Percentiles rank a stretch among this genome's conserved stretches.
phyloP scores from a whole-genome alignment of 2,888 invertebrate genomes.

The Mesoligia furuncula region DNA sequence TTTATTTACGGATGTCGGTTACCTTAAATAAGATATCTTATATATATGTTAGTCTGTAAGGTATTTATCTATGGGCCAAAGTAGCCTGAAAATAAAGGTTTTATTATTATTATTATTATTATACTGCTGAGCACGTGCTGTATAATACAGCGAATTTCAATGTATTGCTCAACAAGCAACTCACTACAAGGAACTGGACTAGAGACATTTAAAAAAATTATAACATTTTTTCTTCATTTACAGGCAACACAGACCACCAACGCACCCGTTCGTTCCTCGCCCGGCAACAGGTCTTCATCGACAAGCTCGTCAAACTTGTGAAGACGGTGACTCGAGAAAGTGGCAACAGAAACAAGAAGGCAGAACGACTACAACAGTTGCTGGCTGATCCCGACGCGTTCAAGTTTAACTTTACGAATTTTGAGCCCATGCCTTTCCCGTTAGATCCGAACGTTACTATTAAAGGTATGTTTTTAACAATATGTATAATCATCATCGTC shows the following conservation, averaged over 20 bases:
- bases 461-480: constrained; percentile 85
- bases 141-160: background rate
- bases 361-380: constrained; percentile 96
- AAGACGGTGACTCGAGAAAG: constrained; percentile 97
- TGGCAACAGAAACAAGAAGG: constrained; percentile 97
- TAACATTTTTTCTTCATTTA: background rate
- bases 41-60: no score
- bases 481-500: no score
- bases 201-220: background rate
- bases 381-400: constrained; percentile 95
- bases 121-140: background rate
- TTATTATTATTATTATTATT: no score
- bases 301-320: constrained; percentile 96
- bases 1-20: no score
- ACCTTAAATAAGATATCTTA: no score
- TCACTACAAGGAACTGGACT: background rate
- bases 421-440: constrained; percentile 98
- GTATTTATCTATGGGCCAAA: no score
- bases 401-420: constrained; percentile 96
- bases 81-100: no score
- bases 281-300: constrained; percentile 97
- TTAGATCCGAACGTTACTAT: constrained; percentile 97
- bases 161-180: background rate
- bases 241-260: constrained; percentile 93
- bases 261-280: constrained; percentile 94